These are phyloP conservation scores for Picathartes gymnocephalus DNA, from an alignment of 2,113 vertebrate genomes.

Conservation along the genomic window DNA sequence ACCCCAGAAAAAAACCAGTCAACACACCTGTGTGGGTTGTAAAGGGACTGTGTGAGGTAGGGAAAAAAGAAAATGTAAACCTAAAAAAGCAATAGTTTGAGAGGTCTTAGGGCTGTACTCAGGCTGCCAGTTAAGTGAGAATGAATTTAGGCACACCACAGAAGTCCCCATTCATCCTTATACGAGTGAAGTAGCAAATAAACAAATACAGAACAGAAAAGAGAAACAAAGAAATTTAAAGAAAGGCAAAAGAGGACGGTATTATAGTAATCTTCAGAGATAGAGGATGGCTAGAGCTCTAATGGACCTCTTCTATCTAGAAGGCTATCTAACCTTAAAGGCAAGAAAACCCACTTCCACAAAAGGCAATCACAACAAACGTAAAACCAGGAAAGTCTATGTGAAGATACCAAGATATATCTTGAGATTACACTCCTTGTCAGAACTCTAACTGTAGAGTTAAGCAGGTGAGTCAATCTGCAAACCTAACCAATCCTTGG, in stretches of 20 bases:
- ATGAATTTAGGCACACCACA: background rate
- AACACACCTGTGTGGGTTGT: background rate
- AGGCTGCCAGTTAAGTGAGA: background rate
- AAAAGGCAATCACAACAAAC: background rate
- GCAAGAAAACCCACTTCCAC: background rate
- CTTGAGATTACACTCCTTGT: background rate
- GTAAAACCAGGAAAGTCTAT: background rate
- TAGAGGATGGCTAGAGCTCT: background rate
- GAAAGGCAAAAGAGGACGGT: background rate
- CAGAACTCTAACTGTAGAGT: background rate
- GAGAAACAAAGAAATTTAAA: background rate
- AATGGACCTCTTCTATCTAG: background rate
- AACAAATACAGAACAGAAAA: background rate
- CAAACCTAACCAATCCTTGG: background rate
- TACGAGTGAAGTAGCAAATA: background rate
- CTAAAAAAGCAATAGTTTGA: background rate
- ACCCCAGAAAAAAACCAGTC: background rate
- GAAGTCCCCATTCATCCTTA: background rate
- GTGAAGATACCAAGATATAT: background rate
- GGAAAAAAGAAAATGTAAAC: background rate
- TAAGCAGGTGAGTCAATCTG: background rate
- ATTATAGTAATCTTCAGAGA: background rate
- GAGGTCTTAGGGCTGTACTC: background rate
- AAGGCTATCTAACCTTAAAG: background rate
- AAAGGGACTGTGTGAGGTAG: background rate